Conservation (phyloP, 1,140 invertebrate genomes). For the Rhagoletis pomonella region DNA sequence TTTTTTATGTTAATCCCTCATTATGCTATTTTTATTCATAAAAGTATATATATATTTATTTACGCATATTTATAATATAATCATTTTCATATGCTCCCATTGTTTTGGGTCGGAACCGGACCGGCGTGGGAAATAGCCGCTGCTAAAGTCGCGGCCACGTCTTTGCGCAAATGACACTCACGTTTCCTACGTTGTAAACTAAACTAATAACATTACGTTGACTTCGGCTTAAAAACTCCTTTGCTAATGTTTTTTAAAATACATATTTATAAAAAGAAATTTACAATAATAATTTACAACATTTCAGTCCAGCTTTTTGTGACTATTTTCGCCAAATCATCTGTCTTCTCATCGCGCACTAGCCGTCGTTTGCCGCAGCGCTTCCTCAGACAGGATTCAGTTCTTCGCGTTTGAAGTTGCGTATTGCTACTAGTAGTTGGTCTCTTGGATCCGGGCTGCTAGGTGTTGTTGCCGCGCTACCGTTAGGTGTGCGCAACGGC, state of each 20-base stretch:
- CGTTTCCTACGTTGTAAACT: background rate
- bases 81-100: background rate
- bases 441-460: slow-evolving; percentile 78
- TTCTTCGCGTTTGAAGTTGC: slow-evolving; percentile 77
- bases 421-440: slow-evolving; percentile 82
- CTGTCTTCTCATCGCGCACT: background rate
- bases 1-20: background rate
- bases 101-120: background rate
- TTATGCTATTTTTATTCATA: background rate
- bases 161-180: background rate
- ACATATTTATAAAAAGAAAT: slow-evolving; percentile 45
- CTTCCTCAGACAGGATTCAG: slow-evolving; percentile 63
- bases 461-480: slow-evolving; percentile 63
- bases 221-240: slow-evolving; percentile 35
- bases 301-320: slow-evolving; percentile 36
- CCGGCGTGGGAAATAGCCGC: too few species aligned
- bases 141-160: background rate
- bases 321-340: background rate
- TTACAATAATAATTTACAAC: slow-evolving; percentile 41
- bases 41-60: background rate
- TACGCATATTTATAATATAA: background rate
- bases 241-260: slow-evolving; percentile 6
- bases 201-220: slow-evolving; percentile 47
- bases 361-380: background rate
- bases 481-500: slow-evolving; percentile 60